phyloP scores from a whole-genome alignment of 2,797 vertebrate species.

The Myiotriccus ornatus region DNA sequence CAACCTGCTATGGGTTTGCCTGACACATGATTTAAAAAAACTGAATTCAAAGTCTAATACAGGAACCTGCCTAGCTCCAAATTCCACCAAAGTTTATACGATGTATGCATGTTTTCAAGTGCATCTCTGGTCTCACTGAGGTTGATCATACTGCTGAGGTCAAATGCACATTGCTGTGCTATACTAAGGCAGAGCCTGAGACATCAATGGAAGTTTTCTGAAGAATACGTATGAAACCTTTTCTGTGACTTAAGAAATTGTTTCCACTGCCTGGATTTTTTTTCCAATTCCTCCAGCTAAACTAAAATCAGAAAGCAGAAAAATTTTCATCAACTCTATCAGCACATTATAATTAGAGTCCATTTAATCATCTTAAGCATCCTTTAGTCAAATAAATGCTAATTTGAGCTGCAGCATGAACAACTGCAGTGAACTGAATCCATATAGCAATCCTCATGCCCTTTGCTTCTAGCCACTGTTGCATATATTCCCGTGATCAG shows the following conservation, averaged over 20 bases:
- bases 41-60: background rate
- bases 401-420: constrained; percentile 5
- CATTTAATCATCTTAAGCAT: constrained; percentile 14
- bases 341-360: constrained; percentile 45
- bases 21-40: background rate
- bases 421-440: background rate
- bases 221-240: background rate
- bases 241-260: background rate
- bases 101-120: background rate
- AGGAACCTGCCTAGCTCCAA: background rate
- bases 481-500: background rate
- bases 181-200: background rate
- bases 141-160: rapidly evolving
- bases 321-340: constrained; percentile 31
- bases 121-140: background rate
- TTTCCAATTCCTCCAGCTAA: constrained; percentile 53
- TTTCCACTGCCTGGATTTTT: constrained; percentile 8
- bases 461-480: background rate
- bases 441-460: background rate
- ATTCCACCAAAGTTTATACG: background rate
- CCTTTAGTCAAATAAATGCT: constrained; percentile 23
- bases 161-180: background rate
- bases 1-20: background rate
- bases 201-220: background rate
- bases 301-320: constrained; percentile 28